Base-by-base conservation (phyloP, 2,888 invertebrate genomes). In the Venusia cambrica region DNA sequence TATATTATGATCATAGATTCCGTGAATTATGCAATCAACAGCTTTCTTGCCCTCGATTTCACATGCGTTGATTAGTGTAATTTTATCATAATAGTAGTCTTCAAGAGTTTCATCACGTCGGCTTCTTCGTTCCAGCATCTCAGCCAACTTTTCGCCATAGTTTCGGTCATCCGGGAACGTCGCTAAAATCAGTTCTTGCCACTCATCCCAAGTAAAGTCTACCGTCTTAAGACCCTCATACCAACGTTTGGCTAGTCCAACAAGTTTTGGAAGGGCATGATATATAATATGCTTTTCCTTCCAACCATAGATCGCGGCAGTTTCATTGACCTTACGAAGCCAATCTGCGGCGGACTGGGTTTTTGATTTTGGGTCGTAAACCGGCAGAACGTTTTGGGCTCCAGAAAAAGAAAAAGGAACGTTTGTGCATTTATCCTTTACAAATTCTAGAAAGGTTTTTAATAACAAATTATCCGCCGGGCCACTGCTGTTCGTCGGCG, bases 241-340 rank as follows among this genome's bases (percentile, higher is more conserved):
- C 30, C 30, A 30, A 1, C n/a, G 7, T 16, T 32, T 17, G 1
- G 32, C 32, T 4, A 18, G 6, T 1, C 32, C 32, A 3, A 10
- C 1, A 2, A 29, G 6, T n/a, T 29, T 29, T n/a, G 26, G 26
- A 1, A 27, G 2, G n/a, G 26, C 26, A 6, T 24, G 8, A 17
- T 18, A 24, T 1, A 31, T 31, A 12, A 24, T 24, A 13, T 31
- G 32, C 6, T 18, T 32, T 10, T 32, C 24, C 3, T 13, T 5
- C 32, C 24, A 32, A 5, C 25, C 25, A 19, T 28, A 35, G 7
- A 36, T 24, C 1, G 13, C 6, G 4, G 24, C 29, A 6, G 24
- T 24, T 3, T 35, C 35, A 5, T 29, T 29, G 3, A 27, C 28
- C 16, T 31, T 31, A 2, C 18, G 24, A 3, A 32, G 3, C 32